These are phyloP conservation scores for human (Homo sapiens) DNA, from an alignment of 2,113 vertebrate genomes.

Conservation along the genomic window GRCh38 chr18:21745001-21745500, in stretches of 20 bases:
- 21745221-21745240: background rate
- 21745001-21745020: background rate
- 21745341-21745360: background rate
- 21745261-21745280: background rate
- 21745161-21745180: background rate
- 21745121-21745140: background rate
- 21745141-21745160: background rate
- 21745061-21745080: background rate
- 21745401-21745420: background rate
- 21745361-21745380: background rate
- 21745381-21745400: background rate
- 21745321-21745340: background rate
- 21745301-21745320: background rate
- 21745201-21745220: background rate
- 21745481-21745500: background rate
- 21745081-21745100: background rate
- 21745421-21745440: background rate
- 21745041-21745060: background rate
- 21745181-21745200: background rate
- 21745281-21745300: background rate
- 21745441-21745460: background rate
- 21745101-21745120: slow-evolving; percentile 4
- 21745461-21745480: background rate
- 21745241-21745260: background rate
- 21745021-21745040: background rate